Base-by-base conservation (phyloP, 2,113 vertebrate species). In the Misgurnus mizolepis region DNA sequence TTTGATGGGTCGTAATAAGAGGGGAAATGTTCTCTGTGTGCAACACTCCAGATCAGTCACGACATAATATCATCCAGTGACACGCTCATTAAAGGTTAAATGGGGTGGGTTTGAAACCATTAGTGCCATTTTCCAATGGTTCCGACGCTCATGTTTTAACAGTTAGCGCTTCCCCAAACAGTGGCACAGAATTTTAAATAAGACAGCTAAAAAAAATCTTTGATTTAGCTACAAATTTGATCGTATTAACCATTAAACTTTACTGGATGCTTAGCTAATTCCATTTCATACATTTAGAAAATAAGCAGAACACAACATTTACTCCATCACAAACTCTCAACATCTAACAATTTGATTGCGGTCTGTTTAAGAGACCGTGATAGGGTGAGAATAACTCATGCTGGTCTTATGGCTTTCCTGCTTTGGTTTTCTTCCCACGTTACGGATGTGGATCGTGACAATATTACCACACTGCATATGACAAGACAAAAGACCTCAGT, bases 381-480 rank as follows among this genome's bases (percentile, higher is more conserved):
- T 56, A 62, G 15, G 65, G 7, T 4, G 64, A 15, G 64, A 22
- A 10, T 4, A 4, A 58, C 15, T 83, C 14, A 72, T 45, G 61
- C 71, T 79, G 78, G 61, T 76, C 69, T 67, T 88, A 91, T 92
- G 91, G 89, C 91, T 92, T 91, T 89, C 87, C 84, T 86, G 89
- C 88, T 92, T 92, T 93, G 91, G 90, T 89, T 90, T 86, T 22
- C 74, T 56, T 55, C 27, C 47, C 27, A 0, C 10, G 60, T 70
- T 18, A 71, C 22, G 76, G 72, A 86, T 62, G 50, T 27, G 22
- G 43, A n/a, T 18, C 7, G 47, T 18, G 49, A 77, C 9, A 61
- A 70, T 10, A 71, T 41, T 60, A 79, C 60, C 58, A 68, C 53
- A 62, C 60, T 17, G 40, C 41, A 67, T 45, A 67, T 61, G 56